Base-by-base conservation (phyloP, 1,140 invertebrate genomes). In the Drosophila nasuta region DNA sequence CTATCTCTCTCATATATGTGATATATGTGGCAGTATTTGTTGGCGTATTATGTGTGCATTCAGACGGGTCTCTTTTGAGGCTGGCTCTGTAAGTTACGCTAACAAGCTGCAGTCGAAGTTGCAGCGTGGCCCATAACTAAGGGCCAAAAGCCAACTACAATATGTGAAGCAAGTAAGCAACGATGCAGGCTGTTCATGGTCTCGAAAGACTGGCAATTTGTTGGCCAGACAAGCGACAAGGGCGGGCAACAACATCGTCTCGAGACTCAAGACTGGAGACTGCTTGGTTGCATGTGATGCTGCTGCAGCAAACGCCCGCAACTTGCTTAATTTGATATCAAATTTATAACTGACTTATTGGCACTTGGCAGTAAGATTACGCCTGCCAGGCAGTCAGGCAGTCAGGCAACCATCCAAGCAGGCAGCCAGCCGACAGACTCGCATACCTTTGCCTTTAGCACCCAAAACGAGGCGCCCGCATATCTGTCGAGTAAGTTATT, bases 321-420 rank as follows among this genome's bases (percentile, higher is more conserved):
- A 78, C 73, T 78, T 88, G 85, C 85, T 88, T 88, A 88, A 88
- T 88, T 88, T 83, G 80, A 89, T 82, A 88, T 88, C 85, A 88
- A 88, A 88, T 88, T 88, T 88, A 88, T 88, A 89, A 88, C 83
- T 83, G 83, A 88, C 83, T 88, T 88, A 88, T 88, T 88, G 83
- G 83, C 83, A 88, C 85, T 88, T 88, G 85, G 83, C 80, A 88
- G 69, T 80, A 69, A 79, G 74, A 87, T 87, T 87, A 88, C 82
- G 85, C 73, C 80, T 69, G 79, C 81, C 82, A 77, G 82, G 85
- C 85, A 75, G 73, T 8, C 35, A 25, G 20, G 3, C 20, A 25
- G 20, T 25, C 3, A 25, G 3, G 20, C 20, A 25, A 25, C 20
- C 20, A 25, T 0, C 20, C 20, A 25, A 25, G 8, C 33, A 38